phyloP scores from a whole-genome alignment of 2,888 invertebrate species.

The Clitarchus hookeri region DNA sequence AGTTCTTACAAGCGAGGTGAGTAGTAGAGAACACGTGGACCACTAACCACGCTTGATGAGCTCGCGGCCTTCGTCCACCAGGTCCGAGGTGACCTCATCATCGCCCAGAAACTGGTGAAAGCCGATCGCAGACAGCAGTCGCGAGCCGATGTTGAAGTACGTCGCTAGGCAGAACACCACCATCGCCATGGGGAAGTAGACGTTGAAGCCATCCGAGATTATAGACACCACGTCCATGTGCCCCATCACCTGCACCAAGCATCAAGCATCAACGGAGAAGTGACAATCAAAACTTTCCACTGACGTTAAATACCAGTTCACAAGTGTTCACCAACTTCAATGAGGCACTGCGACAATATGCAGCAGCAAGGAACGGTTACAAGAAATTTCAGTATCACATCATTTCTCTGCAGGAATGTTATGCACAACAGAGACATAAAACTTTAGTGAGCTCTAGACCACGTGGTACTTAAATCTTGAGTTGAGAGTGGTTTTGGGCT shows the following conservation, averaged over 20 bases:
- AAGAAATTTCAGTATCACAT: no score
- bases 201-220: constrained; percentile 96
- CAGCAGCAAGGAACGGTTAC: no score
- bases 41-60: constrained; percentile 80
- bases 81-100: constrained; percentile 89
- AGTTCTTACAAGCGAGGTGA: no score
- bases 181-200: constrained; percentile 98
- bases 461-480: no score
- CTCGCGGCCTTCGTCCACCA: constrained; percentile 92
- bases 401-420: no score
- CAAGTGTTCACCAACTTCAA: neutral
- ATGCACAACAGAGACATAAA: no score
- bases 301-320: neutral
- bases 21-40: no score
- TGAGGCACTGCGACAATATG: no score
- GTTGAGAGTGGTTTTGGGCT: no score
- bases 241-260: constrained; percentile 81
- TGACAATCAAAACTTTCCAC: no score
- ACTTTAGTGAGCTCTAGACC: no score
- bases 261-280: neutral
- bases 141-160: constrained; percentile 90
- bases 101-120: constrained; percentile 97
- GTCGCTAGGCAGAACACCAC: constrained; percentile 91
- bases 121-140: constrained; percentile 86
- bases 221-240: constrained; percentile 98